phyloP scores from a whole-genome alignment of 2,113 vertebrate species.

The Neolamprologus hecqui region DNA sequence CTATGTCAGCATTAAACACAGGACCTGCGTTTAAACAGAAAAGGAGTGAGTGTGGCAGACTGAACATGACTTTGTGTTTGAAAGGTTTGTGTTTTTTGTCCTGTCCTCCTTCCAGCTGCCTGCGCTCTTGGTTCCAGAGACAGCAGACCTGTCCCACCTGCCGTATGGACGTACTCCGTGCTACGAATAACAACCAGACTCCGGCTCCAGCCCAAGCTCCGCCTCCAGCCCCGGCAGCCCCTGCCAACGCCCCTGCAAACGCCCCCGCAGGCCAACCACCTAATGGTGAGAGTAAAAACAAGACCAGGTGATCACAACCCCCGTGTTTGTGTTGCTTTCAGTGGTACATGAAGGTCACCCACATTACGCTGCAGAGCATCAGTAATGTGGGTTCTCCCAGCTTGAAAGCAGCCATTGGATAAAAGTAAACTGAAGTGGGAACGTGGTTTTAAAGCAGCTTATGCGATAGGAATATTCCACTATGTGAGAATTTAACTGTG shows the following conservation, averaged over 20 bases:
- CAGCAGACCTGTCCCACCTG: conserved; percentile 96
- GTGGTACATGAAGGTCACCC: not conserved
- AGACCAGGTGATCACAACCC: not conserved
- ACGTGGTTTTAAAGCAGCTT: not conserved
- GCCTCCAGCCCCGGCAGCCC: conserved; percentile 56
- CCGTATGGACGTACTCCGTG: conserved; percentile 90
- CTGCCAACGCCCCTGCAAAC: conserved; percentile 61
- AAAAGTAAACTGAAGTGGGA: not conserved
- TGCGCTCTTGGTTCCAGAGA: conserved; percentile 96
- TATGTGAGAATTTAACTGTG: not conserved
- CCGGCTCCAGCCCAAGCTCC: conserved; percentile 70
- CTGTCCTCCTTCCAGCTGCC: conserved; percentile 71
- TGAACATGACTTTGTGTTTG: not conserved
- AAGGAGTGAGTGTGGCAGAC: not conserved
- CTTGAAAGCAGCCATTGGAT: not conserved
- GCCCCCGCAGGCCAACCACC: conserved; percentile 71
- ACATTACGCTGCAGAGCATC: not conserved
- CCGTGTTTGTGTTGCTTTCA: not conserved
- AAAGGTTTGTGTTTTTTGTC: not conserved
- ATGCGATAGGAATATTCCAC: not conserved
- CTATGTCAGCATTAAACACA: not conserved
- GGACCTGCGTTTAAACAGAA: not conserved
- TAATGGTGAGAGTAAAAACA: conserved; percentile 71
- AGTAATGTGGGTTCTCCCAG: not conserved
- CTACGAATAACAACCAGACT: conserved; percentile 77